Evolutionary conservation across 2,113 vertebrate genomes (phyloP), one percentile per base, ranked within the genome.

Genomic region (Loxodonta africana): DNA sequence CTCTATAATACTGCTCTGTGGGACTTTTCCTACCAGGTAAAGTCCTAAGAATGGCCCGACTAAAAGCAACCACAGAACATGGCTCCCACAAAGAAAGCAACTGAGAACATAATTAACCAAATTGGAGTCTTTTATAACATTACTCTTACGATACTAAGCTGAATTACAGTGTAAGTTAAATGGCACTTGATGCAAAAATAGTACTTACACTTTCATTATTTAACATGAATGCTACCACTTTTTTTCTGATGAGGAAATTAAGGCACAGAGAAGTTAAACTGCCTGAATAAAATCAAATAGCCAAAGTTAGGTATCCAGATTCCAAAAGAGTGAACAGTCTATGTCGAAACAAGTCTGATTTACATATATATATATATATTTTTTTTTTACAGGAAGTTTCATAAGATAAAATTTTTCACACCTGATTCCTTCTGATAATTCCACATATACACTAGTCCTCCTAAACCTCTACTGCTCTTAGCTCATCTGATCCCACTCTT

Each of bases 381-480:
- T 83, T 73, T 74, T 82, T 83, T 3, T 17, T 26, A 69, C 57
- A 88, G 6, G 10, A 51, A 83, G 33, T 80, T 83, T 71, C 57
- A 17, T 18, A 90, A 92, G 62, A 86, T 2, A 73, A 44, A 30
- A 46, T 41, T 82, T 81, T 85, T 41, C 21, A 18, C 4, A 41
- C 12, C 51, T 41, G 15, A 41, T 83, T 67, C 96, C 44, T 95
- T 94, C 74, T 44, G 12, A 37, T 74, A 65, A 90, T 21, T 9
- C 23, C 63, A 23, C 46, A 95, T 97, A 98, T 98, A 99, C 99
- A 99, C 99, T 99, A 99, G 99, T 99, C 98, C 98, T 96, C 97
- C 97, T 98, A 99, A 99, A 99, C 99, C 98, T 99, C 98, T 96
- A 26, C 8, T 96, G 25, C 8, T 57, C 90, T 8, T 65, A 97